Conservation (phyloP, 1,140 invertebrate genomes). For the Trichonephila clavipes region DNA sequence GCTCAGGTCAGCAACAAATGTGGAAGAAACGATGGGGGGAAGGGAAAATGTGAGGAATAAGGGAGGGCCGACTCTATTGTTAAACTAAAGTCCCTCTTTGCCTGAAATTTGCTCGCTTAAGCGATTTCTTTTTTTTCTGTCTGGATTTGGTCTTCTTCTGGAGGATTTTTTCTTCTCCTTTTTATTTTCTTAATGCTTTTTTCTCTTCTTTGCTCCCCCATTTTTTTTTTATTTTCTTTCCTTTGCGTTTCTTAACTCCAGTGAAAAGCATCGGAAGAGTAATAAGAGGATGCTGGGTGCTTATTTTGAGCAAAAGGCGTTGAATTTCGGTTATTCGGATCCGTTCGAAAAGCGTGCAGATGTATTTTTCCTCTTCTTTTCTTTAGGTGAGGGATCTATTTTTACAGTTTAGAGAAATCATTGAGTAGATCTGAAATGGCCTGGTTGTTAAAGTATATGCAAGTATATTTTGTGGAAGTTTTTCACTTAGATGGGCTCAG, state of each 20-base stretch:
- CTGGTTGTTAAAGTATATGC: neutral
- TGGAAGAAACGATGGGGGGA: neutral
- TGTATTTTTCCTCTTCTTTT: neutral
- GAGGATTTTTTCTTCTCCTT: neutral
- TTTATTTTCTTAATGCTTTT: constrained; percentile 54
- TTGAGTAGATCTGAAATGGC: constrained; percentile 5
- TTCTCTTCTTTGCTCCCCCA: constrained; percentile 19
- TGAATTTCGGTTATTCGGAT: constrained; percentile 35
- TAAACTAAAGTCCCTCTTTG: constrained; percentile 58
- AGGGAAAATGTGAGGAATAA: neutral
- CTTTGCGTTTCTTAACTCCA: neutral
- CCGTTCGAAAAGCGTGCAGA: neutral
- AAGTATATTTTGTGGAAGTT: neutral
- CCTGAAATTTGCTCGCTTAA: constrained; percentile 73
- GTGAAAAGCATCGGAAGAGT: constrained; percentile 23
- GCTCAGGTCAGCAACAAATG: constrained; percentile 70
- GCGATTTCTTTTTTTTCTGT: constrained; percentile 60
- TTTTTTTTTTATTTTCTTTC: neutral
- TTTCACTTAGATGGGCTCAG: neutral
- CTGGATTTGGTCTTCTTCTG: constrained; percentile 35
- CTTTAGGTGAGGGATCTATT: constrained; percentile 10
- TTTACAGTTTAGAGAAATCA: constrained; percentile 21
- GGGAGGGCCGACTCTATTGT: constrained; percentile 49
- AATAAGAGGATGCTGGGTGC: constrained; percentile 20
- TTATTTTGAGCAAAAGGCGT: constrained; percentile 38